Percentiles rank a stretch among this genome's conserved stretches.
Evolutionary conservation across 2,888 invertebrate species (phyloP).

Genomic region (Volucella bombylans): DNA sequence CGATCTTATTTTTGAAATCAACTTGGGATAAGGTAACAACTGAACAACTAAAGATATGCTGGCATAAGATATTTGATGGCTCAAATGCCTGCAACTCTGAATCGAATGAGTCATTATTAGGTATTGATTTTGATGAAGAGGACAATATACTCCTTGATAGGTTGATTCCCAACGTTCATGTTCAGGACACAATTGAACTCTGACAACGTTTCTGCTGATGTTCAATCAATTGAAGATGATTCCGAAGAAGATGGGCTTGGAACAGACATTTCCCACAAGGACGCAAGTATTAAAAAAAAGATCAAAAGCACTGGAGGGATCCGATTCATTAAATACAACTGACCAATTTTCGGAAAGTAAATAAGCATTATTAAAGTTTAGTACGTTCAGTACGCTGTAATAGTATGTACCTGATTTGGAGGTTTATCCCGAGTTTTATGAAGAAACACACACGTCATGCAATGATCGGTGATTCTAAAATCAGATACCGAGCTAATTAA

Average conservation of each 20-base stretch:
- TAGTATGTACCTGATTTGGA: too few relatives aligned
- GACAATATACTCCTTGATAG: background rate
- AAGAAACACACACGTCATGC: too few relatives aligned
- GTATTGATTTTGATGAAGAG: background rate
- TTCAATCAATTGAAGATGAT: background rate
- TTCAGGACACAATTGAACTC: slow-evolving; percentile 1
- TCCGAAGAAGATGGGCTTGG: background rate
- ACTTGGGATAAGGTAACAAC: slow-evolving; percentile 9
- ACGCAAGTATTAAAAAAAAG: too few relatives aligned
- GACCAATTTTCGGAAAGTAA: too few relatives aligned
- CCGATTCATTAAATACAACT: too few relatives aligned
- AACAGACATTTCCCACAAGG: background rate
- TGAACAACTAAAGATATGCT: slow-evolving; percentile 4
- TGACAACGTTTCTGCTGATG: background rate
- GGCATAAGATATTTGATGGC: background rate
- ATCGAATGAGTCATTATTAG: background rate
- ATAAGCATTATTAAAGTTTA: too few relatives aligned
- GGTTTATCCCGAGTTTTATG: too few relatives aligned
- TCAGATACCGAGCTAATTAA: too few relatives aligned
- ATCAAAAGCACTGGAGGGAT: too few relatives aligned
- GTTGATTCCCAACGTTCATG: background rate
- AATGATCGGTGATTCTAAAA: too few relatives aligned
- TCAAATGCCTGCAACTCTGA: background rate
- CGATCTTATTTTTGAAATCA: slow-evolving; percentile 19
- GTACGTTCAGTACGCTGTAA: too few relatives aligned